Evolutionary conservation across 1,140 invertebrate species (phyloP), one percentile per base, ranked within the genome.

Genomic region (Macrobrachium nipponense): DNA sequence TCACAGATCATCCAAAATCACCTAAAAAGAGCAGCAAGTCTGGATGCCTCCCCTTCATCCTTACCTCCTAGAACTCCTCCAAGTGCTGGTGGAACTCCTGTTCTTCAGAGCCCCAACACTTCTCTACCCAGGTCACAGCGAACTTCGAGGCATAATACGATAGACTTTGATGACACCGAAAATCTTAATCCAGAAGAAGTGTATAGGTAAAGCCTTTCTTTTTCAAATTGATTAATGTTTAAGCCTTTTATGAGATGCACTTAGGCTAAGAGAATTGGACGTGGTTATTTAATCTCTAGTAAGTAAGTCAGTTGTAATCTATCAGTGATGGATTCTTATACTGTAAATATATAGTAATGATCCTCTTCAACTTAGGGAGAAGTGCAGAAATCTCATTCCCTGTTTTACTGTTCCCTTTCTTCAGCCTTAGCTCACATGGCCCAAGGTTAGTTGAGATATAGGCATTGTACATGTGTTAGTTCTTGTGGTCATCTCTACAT

Each of bases 121-220:
- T 87, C 88, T 60, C 82, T 89, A 10, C 88, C 88, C 7, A 77
- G 88, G n/a, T 85, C 85, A 14, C 84, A 87, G 61, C 78, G 88
- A 79, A 79, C 88, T 20, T 86, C 88, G n/a, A 82, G 88, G 59
- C 82, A 87, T 62, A 87, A 87, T 75, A 87, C 88, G 23, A 87
- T 89, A 20, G 92, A 93, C 44, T 91, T 91, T 73, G 91, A 91
- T 82, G 93, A 93, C 88, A 94, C 94, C 76, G 94, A 96, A 90
- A 94, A 94, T 89, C 92, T 95, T 87, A 95, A 95, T 90, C 94
- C 96, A 20, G 96, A 98, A 90, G 97, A 98, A 91, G 95, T 98
- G 68, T 92, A 91, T 88, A 92, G 88, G 89, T 89, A 51, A 82
- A 79, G 44, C 11, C n/a, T 11, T 75, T 81, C 43, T 6, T 20